Conservation (phyloP, 2,113 vertebrate genomes). For the Atrichornis clamosus region DNA sequence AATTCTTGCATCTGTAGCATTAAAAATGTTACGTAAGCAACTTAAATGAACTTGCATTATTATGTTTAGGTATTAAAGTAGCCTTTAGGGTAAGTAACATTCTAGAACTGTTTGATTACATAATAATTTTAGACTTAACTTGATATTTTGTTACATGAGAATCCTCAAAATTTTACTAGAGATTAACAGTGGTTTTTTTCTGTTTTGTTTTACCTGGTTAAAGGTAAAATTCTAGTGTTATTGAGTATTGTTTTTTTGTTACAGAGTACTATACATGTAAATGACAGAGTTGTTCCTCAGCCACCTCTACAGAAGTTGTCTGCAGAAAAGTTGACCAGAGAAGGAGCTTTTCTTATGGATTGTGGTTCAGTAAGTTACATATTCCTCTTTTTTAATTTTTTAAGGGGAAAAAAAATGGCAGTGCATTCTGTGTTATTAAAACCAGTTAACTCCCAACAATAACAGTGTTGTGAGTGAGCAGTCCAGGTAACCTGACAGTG, state of each 20-base stretch:
- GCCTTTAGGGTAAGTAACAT: background rate
- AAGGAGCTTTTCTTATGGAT: constrained; percentile 95
- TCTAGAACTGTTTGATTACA: background rate
- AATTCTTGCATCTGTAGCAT: background rate
- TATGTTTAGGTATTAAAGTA: background rate
- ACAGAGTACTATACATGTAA: constrained; percentile 89
- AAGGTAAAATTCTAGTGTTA: background rate
- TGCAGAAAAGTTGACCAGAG: constrained; percentile 86
- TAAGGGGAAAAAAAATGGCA: no score
- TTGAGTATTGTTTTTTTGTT: background rate
- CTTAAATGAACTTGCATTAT: background rate
- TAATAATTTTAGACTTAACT: background rate
- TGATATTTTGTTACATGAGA: background rate
- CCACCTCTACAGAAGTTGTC: constrained; percentile 89
- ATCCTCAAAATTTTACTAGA: background rate
- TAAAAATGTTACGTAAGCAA: background rate
- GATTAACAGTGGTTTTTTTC: background rate
- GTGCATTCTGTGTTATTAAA: background rate
- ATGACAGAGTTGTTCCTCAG: constrained; percentile 87
- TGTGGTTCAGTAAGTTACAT: constrained; percentile 84
- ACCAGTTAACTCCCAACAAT: background rate
- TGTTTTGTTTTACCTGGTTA: background rate
- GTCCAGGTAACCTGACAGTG: background rate
- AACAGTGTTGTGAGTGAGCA: background rate
- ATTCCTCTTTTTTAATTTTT: no score